Conservation (phyloP, 1,140 invertebrate species). For the Stegodyphus dumicola region DNA sequence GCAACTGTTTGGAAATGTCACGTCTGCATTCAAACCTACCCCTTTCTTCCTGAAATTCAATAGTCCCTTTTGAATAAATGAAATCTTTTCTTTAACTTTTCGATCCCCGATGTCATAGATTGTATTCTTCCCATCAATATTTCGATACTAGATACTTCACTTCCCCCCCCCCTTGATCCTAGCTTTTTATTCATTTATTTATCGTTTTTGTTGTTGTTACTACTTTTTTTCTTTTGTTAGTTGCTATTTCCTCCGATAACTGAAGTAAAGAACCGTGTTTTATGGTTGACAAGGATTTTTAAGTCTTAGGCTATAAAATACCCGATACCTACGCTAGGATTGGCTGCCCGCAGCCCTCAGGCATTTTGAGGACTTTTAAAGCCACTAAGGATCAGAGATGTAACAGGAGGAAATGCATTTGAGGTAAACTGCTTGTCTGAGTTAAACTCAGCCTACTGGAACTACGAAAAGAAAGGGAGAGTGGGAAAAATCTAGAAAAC, state of each 20-base stretch:
- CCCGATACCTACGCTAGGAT: background rate
- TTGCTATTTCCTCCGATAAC: slow-evolving; percentile 16
- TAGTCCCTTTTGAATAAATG: slow-evolving; percentile 16
- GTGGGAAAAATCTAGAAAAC: too few species aligned
- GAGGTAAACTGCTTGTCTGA: slow-evolving; percentile 26
- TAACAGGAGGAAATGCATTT: slow-evolving; percentile 5
- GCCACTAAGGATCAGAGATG: background rate
- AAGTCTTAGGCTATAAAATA: slow-evolving; percentile 23
- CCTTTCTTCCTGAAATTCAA: slow-evolving; percentile 2
- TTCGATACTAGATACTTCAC: slow-evolving; percentile 36
- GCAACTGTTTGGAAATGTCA: too few species aligned
- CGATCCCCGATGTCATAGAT: background rate
- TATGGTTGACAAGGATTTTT: slow-evolving; percentile 33
- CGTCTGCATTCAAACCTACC: too few species aligned
- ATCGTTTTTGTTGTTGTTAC: background rate
- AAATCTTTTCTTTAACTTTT: slow-evolving; percentile 21
- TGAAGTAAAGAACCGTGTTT: slow-evolving; percentile 31
- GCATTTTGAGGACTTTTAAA: background rate
- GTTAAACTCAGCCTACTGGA: background rate
- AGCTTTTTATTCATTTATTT: background rate
- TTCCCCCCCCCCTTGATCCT: too few species aligned
- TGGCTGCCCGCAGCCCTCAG: too few species aligned
- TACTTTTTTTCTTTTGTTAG: background rate
- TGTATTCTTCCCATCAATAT: slow-evolving; percentile 35
- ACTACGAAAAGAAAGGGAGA: too few species aligned